phyloP scores from a whole-genome alignment of 2,797 vertebrate genomes.

The Bradypus variegatus region DNA sequence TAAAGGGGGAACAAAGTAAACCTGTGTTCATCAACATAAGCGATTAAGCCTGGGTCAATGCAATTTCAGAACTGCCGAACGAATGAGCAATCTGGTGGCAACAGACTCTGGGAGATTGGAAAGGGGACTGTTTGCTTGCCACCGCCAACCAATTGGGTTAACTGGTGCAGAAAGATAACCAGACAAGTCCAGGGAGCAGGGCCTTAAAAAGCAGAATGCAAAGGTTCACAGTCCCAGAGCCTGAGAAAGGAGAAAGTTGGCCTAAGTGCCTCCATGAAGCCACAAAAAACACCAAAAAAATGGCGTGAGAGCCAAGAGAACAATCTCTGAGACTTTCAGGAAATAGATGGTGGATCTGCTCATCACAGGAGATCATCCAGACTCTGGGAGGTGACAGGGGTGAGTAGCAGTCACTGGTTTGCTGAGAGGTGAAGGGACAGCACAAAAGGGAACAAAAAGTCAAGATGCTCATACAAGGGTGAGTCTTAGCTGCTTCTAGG shows the following conservation, averaged over 20 bases:
- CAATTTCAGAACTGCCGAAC: not conserved
- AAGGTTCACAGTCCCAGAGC: rapidly evolving
- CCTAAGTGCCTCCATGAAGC: rapidly evolving
- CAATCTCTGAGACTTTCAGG: not conserved
- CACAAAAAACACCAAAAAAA: not conserved
- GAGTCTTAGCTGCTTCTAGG: not conserved
- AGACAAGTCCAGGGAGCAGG: not conserved
- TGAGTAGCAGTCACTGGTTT: not conserved
- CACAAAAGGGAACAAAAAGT: too few relatives aligned
- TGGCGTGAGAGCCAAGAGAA: not conserved
- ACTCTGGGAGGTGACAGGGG: not conserved
- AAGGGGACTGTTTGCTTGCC: rapidly evolving
- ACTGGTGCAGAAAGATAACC: rapidly evolving
- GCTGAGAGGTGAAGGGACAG: not conserved
- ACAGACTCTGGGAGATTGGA: not conserved
- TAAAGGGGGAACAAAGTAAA: not conserved
- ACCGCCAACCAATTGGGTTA: rapidly evolving
- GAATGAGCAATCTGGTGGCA: rapidly evolving
- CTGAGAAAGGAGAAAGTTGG: rapidly evolving
- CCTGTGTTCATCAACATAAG: not conserved
- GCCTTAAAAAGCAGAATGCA: not conserved
- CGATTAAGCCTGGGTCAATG: not conserved
- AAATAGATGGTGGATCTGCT: not conserved
- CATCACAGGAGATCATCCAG: rapidly evolving
- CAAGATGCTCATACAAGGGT: not conserved